Percentiles rank a stretch among this genome's conserved stretches.
phyloP scores from a whole-genome alignment of 2,113 vertebrate genomes.

The Phylloscopus trochilus region DNA sequence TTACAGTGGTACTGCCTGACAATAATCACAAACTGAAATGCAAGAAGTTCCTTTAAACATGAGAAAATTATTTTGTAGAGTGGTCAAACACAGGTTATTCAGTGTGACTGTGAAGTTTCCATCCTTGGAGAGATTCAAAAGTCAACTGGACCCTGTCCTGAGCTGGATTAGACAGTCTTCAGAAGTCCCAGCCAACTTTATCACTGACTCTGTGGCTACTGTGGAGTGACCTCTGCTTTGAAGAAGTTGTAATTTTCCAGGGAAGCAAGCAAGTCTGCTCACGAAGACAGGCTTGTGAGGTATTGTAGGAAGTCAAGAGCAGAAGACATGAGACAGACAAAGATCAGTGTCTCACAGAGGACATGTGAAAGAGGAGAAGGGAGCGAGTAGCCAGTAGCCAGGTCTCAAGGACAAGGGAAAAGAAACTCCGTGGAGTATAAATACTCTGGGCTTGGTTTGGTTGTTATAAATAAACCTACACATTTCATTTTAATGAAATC shows the following conservation, averaged over 20 bases:
- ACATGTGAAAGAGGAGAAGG: neutral
- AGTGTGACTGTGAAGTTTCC: neutral
- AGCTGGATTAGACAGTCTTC: neutral
- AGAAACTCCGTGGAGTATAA: neutral
- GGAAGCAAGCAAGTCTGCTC: neutral
- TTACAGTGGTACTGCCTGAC: neutral
- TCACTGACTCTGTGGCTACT: neutral
- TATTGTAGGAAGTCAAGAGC: neutral
- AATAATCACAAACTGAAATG: neutral
- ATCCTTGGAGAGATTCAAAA: neutral
- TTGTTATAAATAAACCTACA: neutral
- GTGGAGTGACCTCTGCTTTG: neutral
- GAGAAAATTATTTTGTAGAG: neutral
- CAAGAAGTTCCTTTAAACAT: neutral
- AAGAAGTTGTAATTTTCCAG: neutral
- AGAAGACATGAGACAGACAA: neutral
- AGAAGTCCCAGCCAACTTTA: neutral
- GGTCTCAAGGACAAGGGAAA: neutral
- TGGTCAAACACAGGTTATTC: neutral
- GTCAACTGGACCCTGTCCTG: rapidly evolving
- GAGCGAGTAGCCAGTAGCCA: neutral
- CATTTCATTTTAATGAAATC: neutral
- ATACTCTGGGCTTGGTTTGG: neutral
- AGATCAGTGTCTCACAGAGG: neutral
- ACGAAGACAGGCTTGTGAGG: neutral